Evolutionary conservation across 2,888 invertebrate genomes (phyloP).

Genomic region (Cephus pygmeus): DNA sequence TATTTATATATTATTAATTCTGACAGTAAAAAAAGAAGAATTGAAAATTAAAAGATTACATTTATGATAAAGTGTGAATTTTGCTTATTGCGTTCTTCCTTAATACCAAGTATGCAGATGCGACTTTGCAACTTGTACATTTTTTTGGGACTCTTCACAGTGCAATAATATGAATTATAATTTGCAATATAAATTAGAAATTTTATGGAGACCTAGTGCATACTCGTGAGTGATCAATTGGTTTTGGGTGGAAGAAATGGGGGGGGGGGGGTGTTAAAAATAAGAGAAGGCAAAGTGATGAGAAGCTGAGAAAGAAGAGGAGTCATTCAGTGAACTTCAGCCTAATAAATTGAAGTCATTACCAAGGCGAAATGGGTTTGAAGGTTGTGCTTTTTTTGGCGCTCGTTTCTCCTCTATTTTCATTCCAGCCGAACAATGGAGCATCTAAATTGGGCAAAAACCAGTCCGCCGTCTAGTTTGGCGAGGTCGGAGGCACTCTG

Average conservation of each 20-base stretch:
- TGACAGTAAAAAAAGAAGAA: not conserved
- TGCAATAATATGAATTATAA: not conserved
- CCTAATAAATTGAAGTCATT: slow-evolving; percentile 8
- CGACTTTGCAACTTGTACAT: not conserved
- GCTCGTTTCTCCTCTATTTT: slow-evolving; percentile 41
- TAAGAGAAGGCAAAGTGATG: not conserved
- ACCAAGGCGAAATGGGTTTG: not conserved
- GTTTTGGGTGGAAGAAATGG: too few relatives aligned
- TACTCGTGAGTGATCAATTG: not conserved
- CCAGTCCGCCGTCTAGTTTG: slow-evolving; percentile 54
- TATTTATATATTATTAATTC: not conserved
- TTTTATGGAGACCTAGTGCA: not conserved
- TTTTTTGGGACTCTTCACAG: not conserved
- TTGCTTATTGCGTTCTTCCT: not conserved
- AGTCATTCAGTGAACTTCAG: not conserved
- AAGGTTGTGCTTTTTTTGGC: not conserved
- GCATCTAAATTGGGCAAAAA: slow-evolving; percentile 56
- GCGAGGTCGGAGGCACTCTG: slow-evolving; percentile 41
- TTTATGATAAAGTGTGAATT: not conserved
- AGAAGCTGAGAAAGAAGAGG: not conserved
- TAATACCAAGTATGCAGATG: not conserved
- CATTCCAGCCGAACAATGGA: slow-evolving; percentile 52
- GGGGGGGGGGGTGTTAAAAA: not conserved
- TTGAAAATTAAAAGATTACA: not conserved
- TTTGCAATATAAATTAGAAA: not conserved